Evolutionary conservation across 1,140 invertebrate genomes (phyloP).

Genomic region (Frieseomelitta varia): DNA sequence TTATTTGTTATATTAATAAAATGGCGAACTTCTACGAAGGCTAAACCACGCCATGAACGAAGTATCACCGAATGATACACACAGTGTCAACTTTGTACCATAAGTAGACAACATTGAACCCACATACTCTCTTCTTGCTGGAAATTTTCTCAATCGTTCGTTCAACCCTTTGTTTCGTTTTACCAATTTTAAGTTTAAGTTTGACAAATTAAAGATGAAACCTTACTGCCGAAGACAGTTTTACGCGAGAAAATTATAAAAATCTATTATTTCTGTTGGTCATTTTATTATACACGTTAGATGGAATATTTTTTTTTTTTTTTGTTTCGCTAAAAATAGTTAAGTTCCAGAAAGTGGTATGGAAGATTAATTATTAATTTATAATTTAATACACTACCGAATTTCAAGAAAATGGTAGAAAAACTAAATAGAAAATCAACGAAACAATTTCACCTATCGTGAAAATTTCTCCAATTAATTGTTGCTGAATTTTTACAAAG

Average conservation of each 20-base stretch:
- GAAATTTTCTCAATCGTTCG: not conserved
- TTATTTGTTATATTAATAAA: not conserved
- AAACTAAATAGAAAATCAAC: not conserved
- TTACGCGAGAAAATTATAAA: too few species aligned
- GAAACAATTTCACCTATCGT: not conserved
- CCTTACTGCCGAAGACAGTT: too few species aligned
- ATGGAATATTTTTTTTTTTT: too few species aligned
- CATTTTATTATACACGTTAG: too few species aligned
- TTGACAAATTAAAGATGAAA: not conserved
- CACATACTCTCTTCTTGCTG: not conserved
- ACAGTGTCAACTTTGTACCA: too few species aligned
- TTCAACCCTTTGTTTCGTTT: not conserved
- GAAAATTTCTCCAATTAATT: not conserved
- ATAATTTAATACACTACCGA: too few species aligned
- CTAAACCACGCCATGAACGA: not conserved
- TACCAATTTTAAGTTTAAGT: not conserved
- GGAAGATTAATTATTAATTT: too few species aligned
- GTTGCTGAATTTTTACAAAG: not conserved
- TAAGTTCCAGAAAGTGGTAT: too few species aligned
- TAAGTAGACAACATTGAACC: constrained; percentile 11
- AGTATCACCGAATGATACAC: not conserved
- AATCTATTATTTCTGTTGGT: too few species aligned
- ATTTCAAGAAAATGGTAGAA: too few species aligned
- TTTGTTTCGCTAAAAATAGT: too few species aligned
- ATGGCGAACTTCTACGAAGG: not conserved